Base-by-base conservation (phyloP, 2,113 vertebrate genomes). In the Sorex fumeus region DNA sequence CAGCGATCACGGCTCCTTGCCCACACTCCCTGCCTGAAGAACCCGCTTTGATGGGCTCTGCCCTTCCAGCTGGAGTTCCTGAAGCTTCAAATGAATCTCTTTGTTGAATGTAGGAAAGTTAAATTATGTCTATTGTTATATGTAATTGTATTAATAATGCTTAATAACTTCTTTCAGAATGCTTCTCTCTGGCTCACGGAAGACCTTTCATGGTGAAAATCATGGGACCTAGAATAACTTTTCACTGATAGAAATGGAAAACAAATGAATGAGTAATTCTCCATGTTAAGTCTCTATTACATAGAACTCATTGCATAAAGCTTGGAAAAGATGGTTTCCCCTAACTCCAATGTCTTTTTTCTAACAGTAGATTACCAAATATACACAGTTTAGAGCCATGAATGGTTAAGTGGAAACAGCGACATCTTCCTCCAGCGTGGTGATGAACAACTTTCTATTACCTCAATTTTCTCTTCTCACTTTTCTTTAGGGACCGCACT, bases 111-210 rank as follows among this genome's bases (percentile, higher is more conserved):
- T 83, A 70, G 78, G 34, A 50, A 95, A 94, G 89, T 92, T 83
- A 96, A 96, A 96, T 93, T 87, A 93, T 79, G 91, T 82, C 96
- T 95, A 95, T 96, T 96, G 95, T 96, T 95, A 80, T 62, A 85
- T 0, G 18, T 95, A 96, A 96, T 93, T 96, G 90, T 94, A 95
- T 96, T 95, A 95, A 95, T 89, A 95, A 94, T 95, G 96, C 94
- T 92, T 96, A 95, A 95, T 96, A 95, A 96, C 53, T 95, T 96
- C 91, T 95, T 96, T 95, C 95, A 95, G 71, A 96, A 78, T 70
- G 87, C 27, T 78, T 88, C 87, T 95, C 88, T 86, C 77, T 8
- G 40, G 74, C 84, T 95, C 94, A 95, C 57, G 76, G 93, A 80
- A 89, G 89, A 84, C 71, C 27, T 96, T 96, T 95, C 94, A 89